Evolutionary conservation across 2,797 vertebrate species (phyloP).

Genomic region (Taeniopygia guttata): DNA sequence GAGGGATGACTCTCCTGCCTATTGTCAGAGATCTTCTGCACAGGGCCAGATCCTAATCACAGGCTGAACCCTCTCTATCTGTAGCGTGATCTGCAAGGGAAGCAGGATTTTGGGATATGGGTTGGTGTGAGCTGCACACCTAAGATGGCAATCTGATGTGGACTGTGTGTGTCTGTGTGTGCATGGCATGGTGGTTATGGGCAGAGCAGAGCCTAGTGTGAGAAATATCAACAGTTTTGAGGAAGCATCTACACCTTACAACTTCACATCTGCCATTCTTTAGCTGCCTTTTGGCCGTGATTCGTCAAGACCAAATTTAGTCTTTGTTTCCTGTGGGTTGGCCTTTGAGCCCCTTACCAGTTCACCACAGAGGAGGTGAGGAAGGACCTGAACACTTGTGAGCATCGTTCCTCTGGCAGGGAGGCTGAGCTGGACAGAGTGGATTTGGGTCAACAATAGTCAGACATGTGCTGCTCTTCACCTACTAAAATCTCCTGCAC

Average conservation of each 20-base stretch:
- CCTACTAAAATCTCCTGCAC: neutral
- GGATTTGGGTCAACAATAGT: neutral
- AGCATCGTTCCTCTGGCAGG: rapidly evolving
- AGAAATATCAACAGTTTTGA: neutral
- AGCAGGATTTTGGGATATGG: neutral
- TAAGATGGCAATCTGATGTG: neutral
- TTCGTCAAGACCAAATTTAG: neutral
- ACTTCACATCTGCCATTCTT: neutral
- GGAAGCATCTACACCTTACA: neutral
- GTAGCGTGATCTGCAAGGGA: neutral
- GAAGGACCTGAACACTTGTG: neutral
- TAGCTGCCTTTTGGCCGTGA: neutral
- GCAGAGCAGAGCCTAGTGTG: neutral
- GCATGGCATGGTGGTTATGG: neutral
- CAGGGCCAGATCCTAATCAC: neutral
- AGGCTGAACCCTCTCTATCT: conserved; percentile 26
- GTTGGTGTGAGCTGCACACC: neutral
- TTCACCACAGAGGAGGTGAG: neutral
- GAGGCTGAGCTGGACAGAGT: neutral
- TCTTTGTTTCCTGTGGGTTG: neutral
- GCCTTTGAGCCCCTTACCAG: neutral
- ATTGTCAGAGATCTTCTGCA: neutral
- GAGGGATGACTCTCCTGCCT: neutral
- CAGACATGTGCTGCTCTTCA: rapidly evolving
- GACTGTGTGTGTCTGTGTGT: neutral